Percentiles rank a stretch among this genome's conserved stretches.
These are phyloP conservation scores for Calyptomena viridis DNA, from an alignment of 2,113 vertebrate species.

Conservation along the genomic window DNA sequence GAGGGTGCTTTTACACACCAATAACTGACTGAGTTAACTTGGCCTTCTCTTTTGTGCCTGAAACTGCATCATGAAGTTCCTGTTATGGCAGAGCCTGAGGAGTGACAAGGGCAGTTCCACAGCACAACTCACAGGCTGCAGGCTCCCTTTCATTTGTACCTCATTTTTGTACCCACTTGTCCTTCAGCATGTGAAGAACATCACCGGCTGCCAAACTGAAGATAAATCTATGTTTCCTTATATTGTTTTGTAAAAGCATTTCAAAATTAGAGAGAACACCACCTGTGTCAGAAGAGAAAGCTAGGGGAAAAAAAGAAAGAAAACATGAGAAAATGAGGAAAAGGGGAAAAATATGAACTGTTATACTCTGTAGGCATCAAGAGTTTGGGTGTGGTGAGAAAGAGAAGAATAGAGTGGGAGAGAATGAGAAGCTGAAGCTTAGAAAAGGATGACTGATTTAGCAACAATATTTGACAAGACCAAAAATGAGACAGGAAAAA, in stretches of 20 bases:
- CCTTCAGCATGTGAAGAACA: not conserved
- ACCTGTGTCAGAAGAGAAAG: not conserved
- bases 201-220: not conserved
- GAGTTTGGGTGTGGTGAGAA: not conserved
- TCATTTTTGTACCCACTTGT: not conserved
- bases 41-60: not conserved
- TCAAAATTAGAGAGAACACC: not conserved
- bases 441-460: not conserved
- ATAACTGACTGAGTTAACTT: not conserved
- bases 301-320: not conserved
- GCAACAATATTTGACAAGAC: not conserved
- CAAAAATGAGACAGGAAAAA: not conserved
- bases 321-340: not conserved
- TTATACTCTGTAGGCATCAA: not conserved
- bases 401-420: not conserved
- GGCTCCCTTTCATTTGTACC: not conserved
- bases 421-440: not conserved
- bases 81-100: not conserved
- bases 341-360: not conserved
- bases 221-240: not conserved
- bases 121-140: not conserved
- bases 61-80: not conserved
- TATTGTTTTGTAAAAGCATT: not conserved
- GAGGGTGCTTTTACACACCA: not conserved
- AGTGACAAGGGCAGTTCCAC: not conserved